Evolutionary conservation across 2,113 vertebrate species (phyloP), one percentile per base, ranked within the genome.

Genomic region (Galeopterus variegatus): DNA sequence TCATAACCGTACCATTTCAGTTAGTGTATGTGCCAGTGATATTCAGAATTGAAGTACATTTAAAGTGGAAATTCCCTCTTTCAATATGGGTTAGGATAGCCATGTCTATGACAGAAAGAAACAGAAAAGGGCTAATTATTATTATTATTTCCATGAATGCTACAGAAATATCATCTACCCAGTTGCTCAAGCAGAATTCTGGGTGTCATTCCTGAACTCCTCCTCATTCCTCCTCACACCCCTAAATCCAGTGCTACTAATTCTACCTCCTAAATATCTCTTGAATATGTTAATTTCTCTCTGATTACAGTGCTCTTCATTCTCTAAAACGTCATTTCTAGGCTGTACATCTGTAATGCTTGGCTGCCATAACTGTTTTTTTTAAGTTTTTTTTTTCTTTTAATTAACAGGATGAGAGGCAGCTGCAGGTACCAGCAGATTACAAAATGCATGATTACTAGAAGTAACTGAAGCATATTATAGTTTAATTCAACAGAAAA

Each of bases 341-440:
- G 97, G 96, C 97, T 98, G 60, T 92, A 84, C 82, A 97, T 98
- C 82, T 98, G 93, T 97, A 97, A 96, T 98, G 93, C 97, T 98
- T 98, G 98, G 97, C 98, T 98, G 87, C 93, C 64, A 56, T 93
- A 95, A 79, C 95, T 97, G 95, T 96, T 97, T 97, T 98, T 98
- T 98, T 97, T 96, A 97, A 98, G 65, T 93, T 97, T 97, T 97
- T 97, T 97, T 82, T 80, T 92, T n/a, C 82, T 84, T 92, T 97
- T 36, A 96, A 95, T 96, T 97, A 98, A 94, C 93, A 97, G 98
- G 85, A 98, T 98, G 98, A 98, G 97, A 98, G 98, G 97, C 98
- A 99, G 98, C 98, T 99, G 98, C 98, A 99, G 98, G 98, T 98
- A 99, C 97, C 98, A 96, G 97, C 98, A 98, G 87, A 98, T 97